Base-by-base conservation (phyloP, 2,888 invertebrate genomes). In the Liopterus haemorrhoidalis region DNA sequence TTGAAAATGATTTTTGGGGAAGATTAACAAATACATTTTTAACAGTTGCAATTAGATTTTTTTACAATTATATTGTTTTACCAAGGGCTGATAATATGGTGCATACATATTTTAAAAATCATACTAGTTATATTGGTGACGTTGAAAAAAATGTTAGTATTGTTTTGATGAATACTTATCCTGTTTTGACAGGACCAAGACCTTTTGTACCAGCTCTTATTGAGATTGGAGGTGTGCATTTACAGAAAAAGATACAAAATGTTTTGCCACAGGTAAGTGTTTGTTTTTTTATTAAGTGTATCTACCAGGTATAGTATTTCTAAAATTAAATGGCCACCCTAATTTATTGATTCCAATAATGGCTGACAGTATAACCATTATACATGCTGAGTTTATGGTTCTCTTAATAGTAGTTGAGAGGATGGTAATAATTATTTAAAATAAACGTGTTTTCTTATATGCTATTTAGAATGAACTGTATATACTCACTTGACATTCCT, bases 171-270 rank as follows among this genome's bases (percentile, higher is more conserved):
- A 49, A 51, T 15, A 53, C 52, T 4, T 30, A 54, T 46, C 49
- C 47, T 5, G 27, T 54, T 25, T 40, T 53, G n/a, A 41, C 41
- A 2, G 50, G 52, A 1, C 41, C 45, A 12, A 47, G 50, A 37
- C 54, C 54, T 2, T 19, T 48, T 3, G 50, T 53, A 2, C 51
- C 54, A 3, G 46, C 46, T n/a, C 27, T 41, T 27, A 40, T 54
- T 18, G 54, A 54, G 35, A 33, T 51, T 39, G 54, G 52, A 22
- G 47, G 50, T 2, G 14, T 54, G 19, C 54, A 50, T 35, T 22
- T 54, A 19, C 41, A 22, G 12, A 42, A 25, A 5, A 30, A 48
- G 11, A 19, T 16, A 8, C n/a, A 28, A 14, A 5, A 6, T 1
- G 22, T 9, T 12, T 33, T 46, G 30, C 41, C 46, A 22, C 9